Conservation (phyloP, 2,888 invertebrate genomes). For the Nemapogon koenigi region DNA sequence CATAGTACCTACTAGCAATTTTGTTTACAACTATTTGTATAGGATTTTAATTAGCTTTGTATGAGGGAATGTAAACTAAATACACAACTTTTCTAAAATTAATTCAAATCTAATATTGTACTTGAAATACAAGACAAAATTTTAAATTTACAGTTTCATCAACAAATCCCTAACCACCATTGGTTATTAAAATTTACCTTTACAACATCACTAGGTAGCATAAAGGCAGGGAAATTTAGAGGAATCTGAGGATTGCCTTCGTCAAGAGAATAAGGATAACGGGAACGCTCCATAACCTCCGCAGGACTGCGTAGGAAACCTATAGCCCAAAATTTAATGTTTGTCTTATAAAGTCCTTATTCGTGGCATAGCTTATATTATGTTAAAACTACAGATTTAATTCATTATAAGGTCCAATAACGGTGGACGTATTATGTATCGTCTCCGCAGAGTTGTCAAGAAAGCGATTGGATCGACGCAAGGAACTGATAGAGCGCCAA, state of each 20-base stretch:
- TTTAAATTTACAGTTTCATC: no score
- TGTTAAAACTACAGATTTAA: slow-evolving; percentile 40
- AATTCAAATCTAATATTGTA: no score
- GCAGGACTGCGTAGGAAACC: slow-evolving; percentile 42
- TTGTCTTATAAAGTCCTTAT: slow-evolving; percentile 22
- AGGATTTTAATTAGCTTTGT: no score
- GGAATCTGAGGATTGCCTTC: slow-evolving; percentile 34
- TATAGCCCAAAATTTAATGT: slow-evolving; percentile 38
- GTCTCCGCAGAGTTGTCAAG: slow-evolving; percentile 62
- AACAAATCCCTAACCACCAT: no score
- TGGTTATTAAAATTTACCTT: slow-evolving; percentile 52
- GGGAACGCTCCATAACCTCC: slow-evolving; percentile 57
- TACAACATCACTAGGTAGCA: slow-evolving; percentile 32
- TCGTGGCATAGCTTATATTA: slow-evolving; percentile 20
- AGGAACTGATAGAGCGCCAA: slow-evolving; percentile 44
- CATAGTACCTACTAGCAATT: no score
- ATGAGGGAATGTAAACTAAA: no score
- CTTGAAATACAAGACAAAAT: no score
- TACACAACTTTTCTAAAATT: no score
- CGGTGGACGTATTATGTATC: slow-evolving; percentile 54
- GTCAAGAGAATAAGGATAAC: slow-evolving; percentile 46
- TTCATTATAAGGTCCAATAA: slow-evolving; percentile 46
- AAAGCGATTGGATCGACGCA: slow-evolving; percentile 47
- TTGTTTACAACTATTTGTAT: no score
- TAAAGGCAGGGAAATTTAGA: neutral